A percentile compares a stretch with the other conserved stretches of the same genome.
Conservation (phyloP, 1,140 invertebrate genomes). For the Agrypnia vestita region DNA sequence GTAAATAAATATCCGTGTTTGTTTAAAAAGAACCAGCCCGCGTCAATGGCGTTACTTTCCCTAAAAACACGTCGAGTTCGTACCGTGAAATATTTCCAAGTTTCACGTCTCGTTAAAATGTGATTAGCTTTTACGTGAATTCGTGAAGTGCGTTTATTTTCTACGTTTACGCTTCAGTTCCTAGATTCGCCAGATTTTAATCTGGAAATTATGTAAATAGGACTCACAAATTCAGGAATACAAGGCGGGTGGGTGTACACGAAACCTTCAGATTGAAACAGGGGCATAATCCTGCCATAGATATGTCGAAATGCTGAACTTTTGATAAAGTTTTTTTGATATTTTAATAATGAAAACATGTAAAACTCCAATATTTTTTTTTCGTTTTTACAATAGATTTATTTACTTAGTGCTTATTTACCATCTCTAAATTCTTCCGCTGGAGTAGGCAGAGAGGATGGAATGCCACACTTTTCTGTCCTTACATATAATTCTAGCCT, state of each 20-base stretch:
- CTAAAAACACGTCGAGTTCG: neutral
- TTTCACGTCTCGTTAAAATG: constrained; percentile 3
- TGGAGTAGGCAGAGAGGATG: too few species aligned
- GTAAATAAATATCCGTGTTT: too few species aligned
- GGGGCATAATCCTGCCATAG: neutral
- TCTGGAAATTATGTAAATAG: neutral
- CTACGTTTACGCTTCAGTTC: neutral
- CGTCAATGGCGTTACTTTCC: neutral
- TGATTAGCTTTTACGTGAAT: neutral
- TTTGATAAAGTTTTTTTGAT: too few species aligned
- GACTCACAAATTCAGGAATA: neutral
- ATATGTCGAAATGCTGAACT: too few species aligned
- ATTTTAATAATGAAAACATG: too few species aligned
- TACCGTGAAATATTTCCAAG: neutral
- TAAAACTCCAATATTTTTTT: too few species aligned
- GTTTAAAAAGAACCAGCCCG: too few species aligned
- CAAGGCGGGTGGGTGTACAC: neutral
- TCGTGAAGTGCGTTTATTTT: neutral
- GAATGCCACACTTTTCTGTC: too few species aligned
- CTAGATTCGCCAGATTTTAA: neutral
- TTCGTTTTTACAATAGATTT: too few species aligned
- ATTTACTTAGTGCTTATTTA: too few species aligned
- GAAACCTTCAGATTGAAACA: neutral
- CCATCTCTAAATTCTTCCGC: too few species aligned
- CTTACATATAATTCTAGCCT: too few species aligned